Percentiles rank a stretch among this genome's conserved stretches.
These are phyloP conservation scores for Chelonus insularis DNA, from an alignment of 1,140 invertebrate species.

Conservation along the genomic window DNA sequence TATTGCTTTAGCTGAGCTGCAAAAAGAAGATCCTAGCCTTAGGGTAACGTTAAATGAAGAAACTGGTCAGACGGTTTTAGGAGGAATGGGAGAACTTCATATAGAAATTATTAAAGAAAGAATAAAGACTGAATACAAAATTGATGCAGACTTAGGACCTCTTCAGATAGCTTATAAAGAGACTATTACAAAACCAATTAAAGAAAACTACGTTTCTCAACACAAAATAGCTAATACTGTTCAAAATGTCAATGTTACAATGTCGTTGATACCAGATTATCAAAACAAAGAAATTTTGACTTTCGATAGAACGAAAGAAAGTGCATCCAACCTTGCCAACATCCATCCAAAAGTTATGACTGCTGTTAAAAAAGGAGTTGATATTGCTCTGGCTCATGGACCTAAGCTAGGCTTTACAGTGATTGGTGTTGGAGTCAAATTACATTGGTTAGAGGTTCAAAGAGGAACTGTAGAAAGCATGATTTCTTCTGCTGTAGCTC, in stretches of 20 bases:
- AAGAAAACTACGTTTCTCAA: slow-evolving; percentile 64
- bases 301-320: slow-evolving; percentile 69
- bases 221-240: slow-evolving; percentile 68
- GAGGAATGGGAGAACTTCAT: slow-evolving; percentile 96
- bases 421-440: slow-evolving; percentile 71
- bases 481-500: slow-evolving; percentile 74
- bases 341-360: slow-evolving; percentile 65
- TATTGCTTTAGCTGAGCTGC: slow-evolving; percentile 78
- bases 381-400: slow-evolving; percentile 68
- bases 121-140: slow-evolving; percentile 84
- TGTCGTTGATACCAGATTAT: slow-evolving; percentile 63
- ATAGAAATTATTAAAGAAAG: slow-evolving; percentile 92
- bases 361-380: slow-evolving; percentile 67
- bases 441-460: slow-evolving; percentile 76
- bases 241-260: slow-evolving; percentile 63
- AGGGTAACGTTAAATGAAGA: slow-evolving; percentile 74
- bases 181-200: slow-evolving; percentile 62
- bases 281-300: slow-evolving; percentile 52
- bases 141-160: slow-evolving; percentile 90
- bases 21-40: slow-evolving; percentile 93
- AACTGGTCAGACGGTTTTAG: slow-evolving; percentile 84
- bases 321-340: slow-evolving; percentile 65
- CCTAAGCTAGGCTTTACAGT: slow-evolving; percentile 74
- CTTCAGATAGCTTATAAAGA: slow-evolving; percentile 95
- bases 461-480: slow-evolving; percentile 77